phyloP scores from a whole-genome alignment of 30 jellyfish, hydroid and myxozoan species.

The Pelagia noctiluca region DNA sequence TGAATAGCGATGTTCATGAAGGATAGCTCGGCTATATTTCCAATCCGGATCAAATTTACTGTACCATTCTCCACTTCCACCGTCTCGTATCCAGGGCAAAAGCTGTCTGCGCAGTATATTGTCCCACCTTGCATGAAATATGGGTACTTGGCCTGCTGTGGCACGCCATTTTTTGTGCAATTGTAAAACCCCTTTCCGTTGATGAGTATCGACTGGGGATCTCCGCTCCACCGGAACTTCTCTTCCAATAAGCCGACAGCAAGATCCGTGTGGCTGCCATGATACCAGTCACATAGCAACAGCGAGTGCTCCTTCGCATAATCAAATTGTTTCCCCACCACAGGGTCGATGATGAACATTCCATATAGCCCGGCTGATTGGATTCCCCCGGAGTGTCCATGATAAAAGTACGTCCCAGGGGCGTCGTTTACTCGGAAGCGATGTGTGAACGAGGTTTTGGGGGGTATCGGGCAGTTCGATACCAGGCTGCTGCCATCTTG shows the following conservation, averaged over 20 bases:
- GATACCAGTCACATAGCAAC: constrained; percentile 68
- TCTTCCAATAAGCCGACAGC: constrained; percentile 60
- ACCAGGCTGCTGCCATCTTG: constrained; percentile 66
- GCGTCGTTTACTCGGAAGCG: constrained; percentile 48
- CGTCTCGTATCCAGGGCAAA: constrained; percentile 56
- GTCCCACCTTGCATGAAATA: constrained; percentile 48
- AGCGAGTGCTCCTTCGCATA: constrained; percentile 53
- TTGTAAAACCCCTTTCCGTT: constrained; percentile 56
- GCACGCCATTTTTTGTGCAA: constrained; percentile 54
- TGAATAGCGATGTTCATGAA: constrained; percentile 63
- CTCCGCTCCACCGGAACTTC: constrained; percentile 68
- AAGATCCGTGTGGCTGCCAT: constrained; percentile 55
- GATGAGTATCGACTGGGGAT: constrained; percentile 58
- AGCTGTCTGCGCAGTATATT: constrained; percentile 49
- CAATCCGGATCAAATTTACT: constrained; percentile 42
- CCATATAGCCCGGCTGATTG: constrained; percentile 68
- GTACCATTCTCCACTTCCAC: constrained; percentile 27
- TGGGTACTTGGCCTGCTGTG: constrained; percentile 32
- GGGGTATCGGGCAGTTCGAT: constrained; percentile 62
- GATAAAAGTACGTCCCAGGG: constrained; percentile 60
- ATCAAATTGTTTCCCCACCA: constrained; percentile 10
- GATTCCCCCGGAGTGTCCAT: constrained; percentile 67
- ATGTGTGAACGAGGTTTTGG: constrained; percentile 56
- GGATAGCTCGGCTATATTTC: constrained; percentile 56
- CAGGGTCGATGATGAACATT: constrained; percentile 38